Evolutionary conservation across 92 coral and sea anemone genomes (phyloP), one percentile per base, ranked within the genome.

Genomic region (Porites cylindrica): DNA sequence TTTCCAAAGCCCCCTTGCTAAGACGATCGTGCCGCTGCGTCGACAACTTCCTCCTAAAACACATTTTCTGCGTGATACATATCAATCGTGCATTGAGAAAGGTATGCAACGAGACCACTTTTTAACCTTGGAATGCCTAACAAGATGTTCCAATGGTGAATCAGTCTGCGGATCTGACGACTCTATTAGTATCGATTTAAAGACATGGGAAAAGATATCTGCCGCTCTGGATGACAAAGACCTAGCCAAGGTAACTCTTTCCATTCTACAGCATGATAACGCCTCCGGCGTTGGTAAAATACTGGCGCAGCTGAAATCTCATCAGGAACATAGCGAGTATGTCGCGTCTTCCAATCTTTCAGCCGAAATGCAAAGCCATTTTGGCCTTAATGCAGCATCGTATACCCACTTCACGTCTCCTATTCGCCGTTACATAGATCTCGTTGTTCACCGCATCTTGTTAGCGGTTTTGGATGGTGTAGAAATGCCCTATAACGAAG

Each of bases 371-470:
- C 92, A 86, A 32, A 84, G 98, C 60, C 99, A 96, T 86, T 96
- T 90, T 83, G 64, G 96, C 24, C 93, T 96, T 16, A 93, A 91
- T 66, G 79, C 80, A 66, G 91, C 92, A 43, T 77, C 91, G 60
- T 96, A 96, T 87, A 95, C 97, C 3, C 99, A 96, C 75, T 96
- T 96, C 72, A 96, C 98, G 4, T 96, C 98, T 16, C 99, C 99
- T 2, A 81, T 96, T 14, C 93, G 99, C 18, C 92, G 99, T 26
- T 96, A 96, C 83, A 91, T 95, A 71, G 99, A 96, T 82, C 80
- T 96, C 11, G 97, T 91, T 50, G 99, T 96, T 61, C 99, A 96
- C 83, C 96, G 99, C 26, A 90, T 94, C 82, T 72, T 95, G 20
- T 70, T 93, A 69, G 98, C 98, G 11, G 88, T 86, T 21, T 80